These are phyloP conservation scores for Capromys pilorides DNA, from an alignment of 2,797 vertebrate genomes.

Conservation along the genomic window DNA sequence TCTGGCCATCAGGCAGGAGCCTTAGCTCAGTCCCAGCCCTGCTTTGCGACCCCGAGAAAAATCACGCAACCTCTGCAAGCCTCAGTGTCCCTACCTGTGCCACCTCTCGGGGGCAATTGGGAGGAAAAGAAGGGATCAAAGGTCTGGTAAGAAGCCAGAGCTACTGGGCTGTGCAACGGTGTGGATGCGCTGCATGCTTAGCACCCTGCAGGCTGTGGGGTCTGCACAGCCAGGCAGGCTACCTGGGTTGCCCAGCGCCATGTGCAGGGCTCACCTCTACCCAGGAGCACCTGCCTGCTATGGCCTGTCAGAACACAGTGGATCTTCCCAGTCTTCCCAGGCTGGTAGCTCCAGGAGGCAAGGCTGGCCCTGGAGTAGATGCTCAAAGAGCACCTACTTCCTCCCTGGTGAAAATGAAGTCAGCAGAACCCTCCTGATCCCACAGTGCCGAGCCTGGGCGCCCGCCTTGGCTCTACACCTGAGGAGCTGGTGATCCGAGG, in stretches of 20 bases:
- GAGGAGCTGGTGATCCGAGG: not conserved
- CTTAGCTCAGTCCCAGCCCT: too few relatives aligned
- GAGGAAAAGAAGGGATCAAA: not conserved
- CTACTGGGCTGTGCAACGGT: fast-evolving
- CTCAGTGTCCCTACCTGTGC: not conserved
- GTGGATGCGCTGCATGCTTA: not conserved
- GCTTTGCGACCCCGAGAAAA: not conserved
- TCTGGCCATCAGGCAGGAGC: not conserved
- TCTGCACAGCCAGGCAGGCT: not conserved
- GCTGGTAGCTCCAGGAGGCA: not conserved
- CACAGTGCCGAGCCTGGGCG: not conserved
- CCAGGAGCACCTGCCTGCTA: not conserved
- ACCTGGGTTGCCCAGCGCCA: not conserved
- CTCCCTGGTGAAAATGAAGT: fast-evolving
- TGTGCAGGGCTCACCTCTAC: not conserved
- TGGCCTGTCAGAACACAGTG: too few relatives aligned
- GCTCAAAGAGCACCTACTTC: not conserved
- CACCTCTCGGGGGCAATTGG: not conserved
- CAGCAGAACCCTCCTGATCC: not conserved
- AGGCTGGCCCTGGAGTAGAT: fast-evolving
- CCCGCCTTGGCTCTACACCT: not conserved
- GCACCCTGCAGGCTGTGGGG: not conserved
- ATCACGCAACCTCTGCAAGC: not conserved
- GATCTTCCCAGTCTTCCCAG: not conserved
- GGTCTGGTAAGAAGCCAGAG: not conserved